These are phyloP conservation scores for Actinemys pallida DNA, from an alignment of 2,113 vertebrate species.

Conservation along the genomic window DNA sequence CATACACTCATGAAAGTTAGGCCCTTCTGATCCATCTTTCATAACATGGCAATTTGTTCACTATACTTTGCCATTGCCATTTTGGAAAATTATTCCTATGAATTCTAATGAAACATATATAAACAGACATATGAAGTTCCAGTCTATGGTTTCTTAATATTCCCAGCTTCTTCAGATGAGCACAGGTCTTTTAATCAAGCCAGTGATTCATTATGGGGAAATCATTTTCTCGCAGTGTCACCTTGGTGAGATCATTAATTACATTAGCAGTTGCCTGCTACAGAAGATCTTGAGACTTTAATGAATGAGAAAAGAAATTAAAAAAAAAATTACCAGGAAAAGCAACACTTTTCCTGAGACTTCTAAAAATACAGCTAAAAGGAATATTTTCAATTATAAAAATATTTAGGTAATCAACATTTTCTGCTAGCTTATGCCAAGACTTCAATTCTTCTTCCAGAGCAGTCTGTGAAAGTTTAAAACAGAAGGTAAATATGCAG, in stretches of 20 bases:
- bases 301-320: conserved; percentile 10
- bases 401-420: conserved; percentile 29
- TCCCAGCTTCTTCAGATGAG: background rate
- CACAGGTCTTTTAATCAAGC: background rate
- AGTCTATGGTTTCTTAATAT: background rate
- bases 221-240: background rate
- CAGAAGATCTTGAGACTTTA: background rate
- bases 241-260: background rate
- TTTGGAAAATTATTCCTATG: background rate
- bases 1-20: background rate
- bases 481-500: conserved; percentile 12
- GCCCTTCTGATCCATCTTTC: background rate
- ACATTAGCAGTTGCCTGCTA: background rate
- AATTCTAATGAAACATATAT: background rate
- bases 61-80: background rate
- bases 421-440: conserved; percentile 37
- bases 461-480: conserved; percentile 16
- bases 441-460: conserved; percentile 48
- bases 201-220: background rate
- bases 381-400: conserved; percentile 23
- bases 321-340: background rate
- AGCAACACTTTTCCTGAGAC: background rate
- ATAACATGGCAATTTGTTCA: background rate
- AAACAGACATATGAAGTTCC: background rate
- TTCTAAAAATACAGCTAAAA: background rate